Conservation (phyloP, 1,140 invertebrate species). For the Maconellicoccus hirsutus region DNA sequence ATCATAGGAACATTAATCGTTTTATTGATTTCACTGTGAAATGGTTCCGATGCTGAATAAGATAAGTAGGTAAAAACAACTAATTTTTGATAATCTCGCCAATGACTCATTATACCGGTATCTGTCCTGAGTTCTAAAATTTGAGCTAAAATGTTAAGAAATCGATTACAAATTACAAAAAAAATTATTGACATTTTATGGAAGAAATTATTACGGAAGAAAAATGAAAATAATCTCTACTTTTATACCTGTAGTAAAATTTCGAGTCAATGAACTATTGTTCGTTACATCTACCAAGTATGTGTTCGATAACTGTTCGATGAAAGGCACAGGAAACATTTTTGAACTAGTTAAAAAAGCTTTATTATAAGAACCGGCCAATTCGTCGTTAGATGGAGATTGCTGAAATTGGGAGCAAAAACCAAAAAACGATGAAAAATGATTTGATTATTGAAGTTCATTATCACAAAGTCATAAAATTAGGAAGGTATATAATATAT, state of each 20-base stretch:
- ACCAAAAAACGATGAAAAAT: no score
- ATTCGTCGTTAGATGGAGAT: constrained; percentile 28
- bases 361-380: constrained; percentile 32
- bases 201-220: no score
- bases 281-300: constrained; percentile 32
- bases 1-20: constrained; percentile 33
- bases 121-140: constrained; percentile 32
- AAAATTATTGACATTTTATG: no score
- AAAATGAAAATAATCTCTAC: no score
- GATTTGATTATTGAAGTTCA: no score
- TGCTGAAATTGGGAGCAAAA: constrained; percentile 24
- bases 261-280: not conserved
- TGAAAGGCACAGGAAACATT: constrained; percentile 29
- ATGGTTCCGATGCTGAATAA: constrained; percentile 30
- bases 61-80: constrained; percentile 33
- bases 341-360: constrained; percentile 29
- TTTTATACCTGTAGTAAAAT: not conserved
- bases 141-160: constrained; percentile 26
- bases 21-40: constrained; percentile 26
- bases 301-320: constrained; percentile 30
- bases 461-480: no score
- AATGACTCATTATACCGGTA: constrained; percentile 34
- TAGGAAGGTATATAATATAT: no score
- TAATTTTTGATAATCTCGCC: constrained; percentile 33
- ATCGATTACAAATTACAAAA: not conserved